A percentile compares a stretch with the other conserved stretches of the same genome.
Evolutionary conservation across 2,797 vertebrate genomes (phyloP).

Genomic region (Coregonus ussuriensis): DNA sequence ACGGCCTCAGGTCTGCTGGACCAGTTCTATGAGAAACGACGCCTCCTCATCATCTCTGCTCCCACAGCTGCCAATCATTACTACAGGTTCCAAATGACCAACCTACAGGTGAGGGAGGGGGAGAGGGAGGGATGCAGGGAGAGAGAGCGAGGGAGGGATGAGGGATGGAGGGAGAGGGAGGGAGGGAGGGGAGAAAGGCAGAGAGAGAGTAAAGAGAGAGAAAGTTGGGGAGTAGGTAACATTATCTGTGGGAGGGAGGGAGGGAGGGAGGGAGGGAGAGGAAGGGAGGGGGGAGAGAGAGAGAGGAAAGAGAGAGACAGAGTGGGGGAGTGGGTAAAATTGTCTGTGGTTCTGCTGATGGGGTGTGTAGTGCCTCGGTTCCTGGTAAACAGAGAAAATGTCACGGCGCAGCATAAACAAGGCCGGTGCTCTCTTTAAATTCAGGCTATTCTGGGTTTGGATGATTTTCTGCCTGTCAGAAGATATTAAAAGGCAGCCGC

Average conservation of each 20-base stretch:
- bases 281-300: not conserved
- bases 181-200: no score
- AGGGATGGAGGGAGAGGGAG: no score
- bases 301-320: not conserved
- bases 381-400: conserved; percentile 40
- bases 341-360: not conserved
- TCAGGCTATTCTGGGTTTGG: conserved; percentile 46
- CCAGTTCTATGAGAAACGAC: conserved; percentile 97
- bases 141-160: not conserved
- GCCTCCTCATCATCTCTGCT: conserved; percentile 91
- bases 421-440: conserved; percentile 36
- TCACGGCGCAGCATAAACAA: conserved; percentile 46
- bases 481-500: conserved; percentile 41
- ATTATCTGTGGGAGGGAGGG: no score
- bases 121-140: not conserved
- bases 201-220: not conserved
- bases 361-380: not conserved
- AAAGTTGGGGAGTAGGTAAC: not conserved
- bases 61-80: conserved; percentile 94
- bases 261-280: not conserved
- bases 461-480: conserved; percentile 42
- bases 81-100: conserved; percentile 93
- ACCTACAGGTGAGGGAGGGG: conserved; percentile 80
- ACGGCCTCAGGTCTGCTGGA: conserved; percentile 91
- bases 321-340: not conserved